Base-by-base conservation (phyloP, 2,797 vertebrate genomes). In the Pampus argenteus region DNA sequence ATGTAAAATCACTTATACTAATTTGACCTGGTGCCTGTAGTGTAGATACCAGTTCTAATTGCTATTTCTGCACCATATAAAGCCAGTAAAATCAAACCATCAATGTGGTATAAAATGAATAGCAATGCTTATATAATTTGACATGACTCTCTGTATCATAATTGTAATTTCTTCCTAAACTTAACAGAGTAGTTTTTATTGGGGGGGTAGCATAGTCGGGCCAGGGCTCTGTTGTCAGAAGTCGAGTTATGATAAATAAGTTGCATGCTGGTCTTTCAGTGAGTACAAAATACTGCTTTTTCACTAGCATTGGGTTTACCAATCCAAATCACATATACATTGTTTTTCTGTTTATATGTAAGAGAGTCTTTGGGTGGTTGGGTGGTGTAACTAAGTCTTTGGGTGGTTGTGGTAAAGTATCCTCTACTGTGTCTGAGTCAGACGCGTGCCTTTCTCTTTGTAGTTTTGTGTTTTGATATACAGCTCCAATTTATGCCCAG, bases 391-490 rank as follows among this genome's bases (percentile, higher is more conserved):
- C 3, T 14, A 48, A 48, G 8, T 15, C 18, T 15, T 2, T 62
- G 3, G 45, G 29, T 2, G 2, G 23, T 28, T 72, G 18, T 61
- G 23, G 36, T 15, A 26, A 38, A 79, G 4, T 60, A 14, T 61
- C 31, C 49, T 15, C 29, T 78, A 9, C 22, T 78, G 48, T 80
- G 36, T 52, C 22, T 38, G 8, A 71, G 26, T 76, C 25, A 10
- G 40, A 49, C 70, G 38, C 26, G 2, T 80, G 15, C 58, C 36
- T 70, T 74, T 52, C 44, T 68, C 17, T 51, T 67, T 42, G 38
- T 77, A 79, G 79, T 62, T 79, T 26, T 74, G 55, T 83, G 47
- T 86, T 76, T 67, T 51, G 18, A 61, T 71, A 9, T 58, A 26
- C 48, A 10, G 26, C 69, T 78, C 38, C n/a, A n/a, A n/a, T 51